Evolutionary conservation across 2,888 invertebrate species (phyloP).

Genomic region (Unio delphinus): DNA sequence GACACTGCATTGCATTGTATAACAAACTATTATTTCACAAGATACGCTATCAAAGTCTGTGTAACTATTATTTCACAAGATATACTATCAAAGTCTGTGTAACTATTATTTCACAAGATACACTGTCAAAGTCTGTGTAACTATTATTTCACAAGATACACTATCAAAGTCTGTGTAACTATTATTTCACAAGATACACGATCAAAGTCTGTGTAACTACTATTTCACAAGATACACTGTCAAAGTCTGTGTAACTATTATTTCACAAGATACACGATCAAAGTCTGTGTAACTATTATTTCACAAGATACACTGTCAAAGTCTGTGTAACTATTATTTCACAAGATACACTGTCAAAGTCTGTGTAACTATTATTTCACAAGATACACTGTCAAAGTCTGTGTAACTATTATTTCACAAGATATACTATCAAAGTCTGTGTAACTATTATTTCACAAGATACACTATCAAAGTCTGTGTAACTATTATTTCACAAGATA

Average conservation of each 20-base stretch:
- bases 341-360: no score
- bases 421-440: no score
- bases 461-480: no score
- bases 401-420: neutral
- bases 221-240: neutral
- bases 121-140: neutral
- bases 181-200: neutral
- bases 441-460: neutral
- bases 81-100: no score
- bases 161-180: neutral
- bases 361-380: neutral
- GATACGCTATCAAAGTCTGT: no score
- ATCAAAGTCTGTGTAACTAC: neutral
- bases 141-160: neutral
- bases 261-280: no score
- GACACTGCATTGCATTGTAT: no score
- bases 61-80: neutral
- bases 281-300: neutral
- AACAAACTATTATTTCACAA: neutral
- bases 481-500: neutral
- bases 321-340: neutral
- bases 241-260: neutral
- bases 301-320: no score
- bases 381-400: no score
- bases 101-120: neutral